phyloP scores from a whole-genome alignment of 2,888 invertebrate species.

The Antheraea yamamai region DNA sequence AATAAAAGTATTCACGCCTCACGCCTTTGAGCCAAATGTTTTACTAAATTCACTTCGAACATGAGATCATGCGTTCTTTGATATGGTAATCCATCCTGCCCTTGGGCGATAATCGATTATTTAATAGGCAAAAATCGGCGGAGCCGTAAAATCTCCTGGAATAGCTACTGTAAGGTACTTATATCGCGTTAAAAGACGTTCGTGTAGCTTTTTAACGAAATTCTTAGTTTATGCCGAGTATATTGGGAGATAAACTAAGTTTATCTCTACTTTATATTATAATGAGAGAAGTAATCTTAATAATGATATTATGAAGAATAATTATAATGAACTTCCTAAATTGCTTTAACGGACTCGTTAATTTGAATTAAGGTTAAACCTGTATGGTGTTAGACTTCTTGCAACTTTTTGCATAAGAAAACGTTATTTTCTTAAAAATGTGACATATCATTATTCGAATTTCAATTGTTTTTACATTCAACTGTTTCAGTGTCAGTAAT shows the following conservation, averaged over 20 bases:
- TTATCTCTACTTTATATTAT: too few species aligned
- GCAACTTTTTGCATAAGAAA: too few species aligned
- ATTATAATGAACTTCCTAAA: too few species aligned
- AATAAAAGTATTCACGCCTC: conserved; percentile 52
- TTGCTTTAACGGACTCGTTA: too few species aligned
- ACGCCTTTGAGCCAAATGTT: conserved; percentile 61
- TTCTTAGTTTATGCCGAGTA: conserved; percentile 36
- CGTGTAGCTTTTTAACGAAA: conserved; percentile 26
- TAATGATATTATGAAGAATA: too few species aligned
- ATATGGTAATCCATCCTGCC: conserved; percentile 74
- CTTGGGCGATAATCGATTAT: conserved; percentile 75
- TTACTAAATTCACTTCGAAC: conserved; percentile 70
- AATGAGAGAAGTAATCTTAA: too few species aligned
- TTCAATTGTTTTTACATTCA: too few species aligned
- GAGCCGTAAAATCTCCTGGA: conserved; percentile 54
- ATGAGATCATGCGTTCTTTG: conserved; percentile 74
- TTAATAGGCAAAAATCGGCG: conserved; percentile 71
- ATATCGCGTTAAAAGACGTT: conserved; percentile 30
- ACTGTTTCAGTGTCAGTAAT: too few species aligned
- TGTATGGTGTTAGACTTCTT: too few species aligned
- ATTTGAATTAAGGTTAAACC: too few species aligned
- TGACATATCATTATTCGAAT: too few species aligned
- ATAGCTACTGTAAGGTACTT: conserved; percentile 58
- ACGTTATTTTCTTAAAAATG: too few species aligned
- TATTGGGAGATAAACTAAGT: conserved; percentile 33